phyloP scores from a whole-genome alignment of 1,140 invertebrate species.

The Tenebrio molitor region DNA sequence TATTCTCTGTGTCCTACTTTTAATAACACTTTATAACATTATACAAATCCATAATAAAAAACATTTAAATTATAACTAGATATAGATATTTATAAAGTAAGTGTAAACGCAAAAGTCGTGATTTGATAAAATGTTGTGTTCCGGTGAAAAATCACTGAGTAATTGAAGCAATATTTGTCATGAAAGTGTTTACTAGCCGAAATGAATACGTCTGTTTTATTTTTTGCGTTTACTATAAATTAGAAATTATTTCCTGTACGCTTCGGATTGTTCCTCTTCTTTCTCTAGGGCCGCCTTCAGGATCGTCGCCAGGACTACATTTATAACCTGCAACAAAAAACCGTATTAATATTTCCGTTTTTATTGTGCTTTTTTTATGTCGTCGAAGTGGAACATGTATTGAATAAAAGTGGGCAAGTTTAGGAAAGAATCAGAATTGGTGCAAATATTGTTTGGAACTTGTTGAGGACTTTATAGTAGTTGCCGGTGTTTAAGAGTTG shows the following conservation, averaged over 20 bases:
- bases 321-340: conserved; percentile 50
- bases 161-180: conserved; percentile 6
- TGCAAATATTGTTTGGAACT: conserved; percentile 25
- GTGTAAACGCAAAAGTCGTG: not conserved
- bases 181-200: conserved; percentile 13
- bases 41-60: too few relatives aligned
- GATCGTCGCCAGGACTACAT: conserved; percentile 48
- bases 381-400: not conserved
- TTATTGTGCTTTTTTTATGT: not conserved
- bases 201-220: conserved; percentile 16
- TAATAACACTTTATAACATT: too few relatives aligned
- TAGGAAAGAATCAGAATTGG: not conserved
- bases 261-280: conserved; percentile 43
- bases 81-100: too few relatives aligned
- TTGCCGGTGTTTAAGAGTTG: conserved; percentile 30
- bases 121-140: not conserved
- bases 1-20: too few relatives aligned
- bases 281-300: conserved; percentile 44
- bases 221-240: conserved; percentile 25
- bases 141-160: not conserved
- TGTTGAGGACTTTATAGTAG: conserved; percentile 26
- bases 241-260: conserved; percentile 36
- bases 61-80: too few relatives aligned
- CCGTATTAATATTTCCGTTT: not conserved
- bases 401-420: conserved; percentile 6